Conservation (phyloP, 2,888 invertebrate species). For the Melanostoma scalare region DNA sequence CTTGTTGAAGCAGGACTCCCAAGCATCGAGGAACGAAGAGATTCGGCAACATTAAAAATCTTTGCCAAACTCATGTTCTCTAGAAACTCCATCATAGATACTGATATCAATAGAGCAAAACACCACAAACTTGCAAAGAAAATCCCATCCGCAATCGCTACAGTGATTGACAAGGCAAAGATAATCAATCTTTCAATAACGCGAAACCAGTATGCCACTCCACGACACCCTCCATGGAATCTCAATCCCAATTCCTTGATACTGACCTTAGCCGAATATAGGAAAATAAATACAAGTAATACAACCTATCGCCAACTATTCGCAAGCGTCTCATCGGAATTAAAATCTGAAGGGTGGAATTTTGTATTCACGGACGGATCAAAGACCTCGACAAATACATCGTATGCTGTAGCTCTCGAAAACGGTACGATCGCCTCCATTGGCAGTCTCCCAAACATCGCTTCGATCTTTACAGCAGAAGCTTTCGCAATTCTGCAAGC, state of each 20-base stretch:
- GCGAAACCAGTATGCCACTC: neutral
- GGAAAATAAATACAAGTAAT: neutral
- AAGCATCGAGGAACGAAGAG: constrained; percentile 16
- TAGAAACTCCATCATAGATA: constrained; percentile 22
- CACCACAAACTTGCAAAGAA: constrained; percentile 7
- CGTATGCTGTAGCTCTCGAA: neutral
- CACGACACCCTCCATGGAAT: constrained; percentile 13
- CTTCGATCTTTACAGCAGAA: neutral
- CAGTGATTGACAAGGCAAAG: constrained; percentile 2
- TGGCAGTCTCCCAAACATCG: constrained; percentile 3
- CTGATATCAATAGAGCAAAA: constrained; percentile 11
- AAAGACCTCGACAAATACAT: constrained; percentile 7
- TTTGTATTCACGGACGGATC: constrained; percentile 20
- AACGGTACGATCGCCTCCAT: neutral
- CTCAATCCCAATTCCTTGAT: neutral
- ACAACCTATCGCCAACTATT: constrained; percentile 9
- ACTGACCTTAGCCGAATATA: constrained; percentile 3
- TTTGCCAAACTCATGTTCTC: constrained; percentile 22
- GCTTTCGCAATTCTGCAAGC: neutral
- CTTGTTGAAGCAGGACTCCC: constrained; percentile 15
- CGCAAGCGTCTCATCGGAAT: neutral
- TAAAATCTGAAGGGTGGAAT: constrained; percentile 25
- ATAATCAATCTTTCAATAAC: neutral
- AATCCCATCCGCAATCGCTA: constrained; percentile 14
- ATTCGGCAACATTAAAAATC: neutral